phyloP scores from a whole-genome alignment of 2,113 vertebrate genomes.

The Hippoglossus stenolepis region DNA sequence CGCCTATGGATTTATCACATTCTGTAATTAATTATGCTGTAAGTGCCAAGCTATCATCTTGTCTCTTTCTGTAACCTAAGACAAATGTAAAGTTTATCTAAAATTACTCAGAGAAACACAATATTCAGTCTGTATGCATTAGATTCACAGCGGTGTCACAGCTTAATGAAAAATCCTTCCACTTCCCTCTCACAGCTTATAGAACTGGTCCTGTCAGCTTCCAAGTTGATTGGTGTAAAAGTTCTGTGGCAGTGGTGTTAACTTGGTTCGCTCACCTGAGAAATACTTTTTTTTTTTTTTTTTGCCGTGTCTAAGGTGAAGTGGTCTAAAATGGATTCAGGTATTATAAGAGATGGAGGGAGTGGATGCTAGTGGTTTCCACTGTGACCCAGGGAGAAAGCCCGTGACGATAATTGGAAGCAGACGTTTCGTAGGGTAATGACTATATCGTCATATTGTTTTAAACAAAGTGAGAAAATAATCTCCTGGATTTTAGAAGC shows the following conservation, averaged over 20 bases:
- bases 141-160: not conserved
- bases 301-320: not conserved
- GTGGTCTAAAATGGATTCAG: not conserved
- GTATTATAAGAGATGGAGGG: not conserved
- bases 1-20: not conserved
- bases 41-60: not conserved
- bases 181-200: not conserved
- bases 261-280: too few relatives aligned
- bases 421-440: not conserved
- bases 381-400: not conserved
- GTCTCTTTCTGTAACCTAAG: not conserved
- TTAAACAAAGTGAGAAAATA: not conserved
- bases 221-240: not conserved
- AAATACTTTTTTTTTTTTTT: not conserved
- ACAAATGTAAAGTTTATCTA: not conserved
- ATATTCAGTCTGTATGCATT: not conserved
- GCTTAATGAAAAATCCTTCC: not conserved
- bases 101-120: not conserved
- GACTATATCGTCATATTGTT: not conserved
- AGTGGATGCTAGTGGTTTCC: not conserved
- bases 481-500: not conserved
- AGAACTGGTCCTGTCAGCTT: conserved; percentile 9
- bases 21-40: not conserved
- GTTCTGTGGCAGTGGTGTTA: not conserved
- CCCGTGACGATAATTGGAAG: not conserved